Evolutionary conservation across 2,888 invertebrate species (phyloP), one percentile per base, ranked within the genome.

Genomic region (Suillia variegata): DNA sequence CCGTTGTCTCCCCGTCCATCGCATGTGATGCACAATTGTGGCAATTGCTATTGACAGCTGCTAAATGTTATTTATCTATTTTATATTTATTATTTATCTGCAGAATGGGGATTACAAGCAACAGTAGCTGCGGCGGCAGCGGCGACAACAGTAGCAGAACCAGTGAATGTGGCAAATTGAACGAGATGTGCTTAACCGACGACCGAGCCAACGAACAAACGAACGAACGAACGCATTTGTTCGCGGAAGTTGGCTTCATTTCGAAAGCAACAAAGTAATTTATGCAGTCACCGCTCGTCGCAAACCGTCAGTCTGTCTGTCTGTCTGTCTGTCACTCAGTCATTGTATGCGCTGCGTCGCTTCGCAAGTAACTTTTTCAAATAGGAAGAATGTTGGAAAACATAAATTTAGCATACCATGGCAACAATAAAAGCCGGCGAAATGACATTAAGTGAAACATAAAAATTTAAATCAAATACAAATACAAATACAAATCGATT

Each of bases 11-110:
- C 10, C 13, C 6, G n/a, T 38, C 38, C 6, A 38, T 57, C 26
- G 53, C 49, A 52, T 42, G 18, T 48, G 58, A 62, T 53, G 56
- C 47, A 56, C 62, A 55, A 48, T 66, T 62, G 68, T 62, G 59
- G 58, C 66, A 68, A 67, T 67, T 68, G 67, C 47, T 62, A 54
- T 58, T 67, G 68, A 67, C 68, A 68, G 65, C 59, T 62, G 59
- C 47, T 22, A 22, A 26, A 20, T 54, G 54, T 54, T 54, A 54
- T 54, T 54, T 54, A 54, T 54, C 47, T 54, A 47, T 47, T 54
- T 54, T 24, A 54, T 47, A 54, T 54, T 54, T 54, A 54, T 54
- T 54, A 54, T 54, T 54, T 54, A 45, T 24, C 20, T 54, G 26
- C 24, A n/a, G n/a, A 8, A 8, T 38, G n/a, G 22, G 13, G 38